Evolutionary conservation across 2,113 vertebrate genomes (phyloP).

Genomic region (Eleginops maclovinus): DNA sequence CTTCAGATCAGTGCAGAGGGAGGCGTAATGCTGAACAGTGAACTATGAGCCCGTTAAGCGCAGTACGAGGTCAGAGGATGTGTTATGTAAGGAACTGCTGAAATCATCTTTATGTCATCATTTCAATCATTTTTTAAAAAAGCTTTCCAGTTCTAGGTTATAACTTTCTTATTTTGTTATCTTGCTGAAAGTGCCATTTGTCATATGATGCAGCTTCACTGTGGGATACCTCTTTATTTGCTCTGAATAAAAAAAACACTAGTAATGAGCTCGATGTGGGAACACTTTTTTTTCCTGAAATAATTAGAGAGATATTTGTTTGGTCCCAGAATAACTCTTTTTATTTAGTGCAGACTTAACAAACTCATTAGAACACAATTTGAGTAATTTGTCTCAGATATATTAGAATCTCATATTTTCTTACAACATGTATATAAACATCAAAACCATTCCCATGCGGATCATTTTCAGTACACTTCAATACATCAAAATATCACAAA

Average conservation of each 20-base stretch:
- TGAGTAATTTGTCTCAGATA: slow-evolving; percentile 31
- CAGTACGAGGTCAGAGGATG: slow-evolving; percentile 14
- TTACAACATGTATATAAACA: slow-evolving; percentile 52
- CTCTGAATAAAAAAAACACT: slow-evolving; percentile 39
- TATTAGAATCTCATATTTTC: slow-evolving; percentile 31
- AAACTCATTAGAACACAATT: slow-evolving; percentile 79
- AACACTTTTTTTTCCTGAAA: not conserved
- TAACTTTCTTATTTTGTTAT: slow-evolving; percentile 29
- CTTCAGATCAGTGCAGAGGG: slow-evolving; percentile 46
- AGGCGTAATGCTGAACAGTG: slow-evolving; percentile 10
- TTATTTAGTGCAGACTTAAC: slow-evolving; percentile 87
- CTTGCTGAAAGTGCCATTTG: slow-evolving; percentile 48
- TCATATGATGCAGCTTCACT: slow-evolving; percentile 46
- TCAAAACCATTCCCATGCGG: slow-evolving; percentile 85
- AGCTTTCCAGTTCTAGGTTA: slow-evolving; percentile 47
- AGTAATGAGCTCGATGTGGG: not conserved
- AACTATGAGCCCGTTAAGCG: slow-evolving; percentile 8
- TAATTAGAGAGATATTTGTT: slow-evolving; percentile 48
- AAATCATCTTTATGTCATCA: slow-evolving; percentile 30
- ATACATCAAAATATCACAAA: slow-evolving; percentile 83
- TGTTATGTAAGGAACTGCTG: slow-evolving; percentile 37
- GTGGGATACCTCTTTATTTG: slow-evolving; percentile 53
- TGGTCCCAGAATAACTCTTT: slow-evolving; percentile 85
- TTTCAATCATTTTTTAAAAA: too few relatives aligned
- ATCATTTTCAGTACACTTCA: slow-evolving; percentile 78